Base-by-base conservation (phyloP, 1,140 invertebrate species). In the Drosophila tani region DNA sequence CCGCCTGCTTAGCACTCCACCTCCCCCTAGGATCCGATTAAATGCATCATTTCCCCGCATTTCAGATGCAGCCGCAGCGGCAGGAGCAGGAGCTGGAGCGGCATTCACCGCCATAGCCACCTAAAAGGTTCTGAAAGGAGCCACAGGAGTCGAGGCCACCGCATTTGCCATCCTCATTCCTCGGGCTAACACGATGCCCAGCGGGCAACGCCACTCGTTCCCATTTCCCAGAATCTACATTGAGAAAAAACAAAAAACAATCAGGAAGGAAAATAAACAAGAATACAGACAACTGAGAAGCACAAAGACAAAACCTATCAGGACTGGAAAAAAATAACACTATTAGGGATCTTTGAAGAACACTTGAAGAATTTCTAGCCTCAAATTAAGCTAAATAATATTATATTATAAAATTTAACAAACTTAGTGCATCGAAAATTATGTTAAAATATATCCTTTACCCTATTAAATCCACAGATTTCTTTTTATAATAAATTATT, bases 11-110 rank as follows among this genome's bases (percentile, higher is more conserved):
- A 60, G 38, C 17, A 35, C 41, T 11, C 35, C 15, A 49, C 43
- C 45, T 3, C 66, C 46, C 51, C 68, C 62, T 56, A 57, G 64
- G 64, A 81, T 85, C 75, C 81, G 85, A 90, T 85, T 90, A 81
- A 85, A 90, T 85, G 85, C 85, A 79, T 76, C 81, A 90, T 85
- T 90, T 83, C 67, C 60, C 76, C 51, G 74, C 78, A 88, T 79
- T 82, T 84, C 66, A 81, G 70, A 84, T 87, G 83, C 83, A 82
- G 50, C 41, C 43, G 46, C 27, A 45, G 29, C 41, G 35, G 32
- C 41, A 41, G 32, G 12, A 65, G 56, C 51, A 43, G 41, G n/a
- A 70, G 21, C 51, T 17, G 8, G 60, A 29, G 27, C 6, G 5
- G 27, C 27, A 29, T 29, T 0, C 32, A 11, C 8, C 32, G 32